Evolutionary conservation across 2,113 vertebrate species (phyloP), one percentile per base, ranked within the genome.

Genomic region (Smithornis capensis): DNA sequence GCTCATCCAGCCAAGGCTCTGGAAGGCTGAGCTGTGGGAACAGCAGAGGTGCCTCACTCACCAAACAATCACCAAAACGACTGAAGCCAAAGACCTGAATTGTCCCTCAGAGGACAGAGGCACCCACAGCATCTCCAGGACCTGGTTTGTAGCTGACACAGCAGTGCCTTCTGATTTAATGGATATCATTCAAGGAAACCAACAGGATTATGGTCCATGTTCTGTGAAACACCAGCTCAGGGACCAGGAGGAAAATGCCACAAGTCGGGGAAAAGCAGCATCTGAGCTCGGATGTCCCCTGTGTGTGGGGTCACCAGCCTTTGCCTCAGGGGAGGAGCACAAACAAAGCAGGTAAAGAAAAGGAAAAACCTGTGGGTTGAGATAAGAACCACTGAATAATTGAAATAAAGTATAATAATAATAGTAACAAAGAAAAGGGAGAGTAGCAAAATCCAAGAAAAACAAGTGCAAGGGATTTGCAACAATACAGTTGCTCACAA

Each of bases 201-300:
- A 2, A 31, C 35, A 31, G 45, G 24, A 14, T 27, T 76, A 13
- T 4, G 14, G 8, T 5, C 35, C 0, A 2, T 18, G 29, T 62
- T 45, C 33, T 55, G 44, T 38, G 59, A 63, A 82, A 63, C 42
- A 15, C 15, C 56, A 83, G 42, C 76, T 50, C 50, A 83, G 38
- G 35, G 17, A 68, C 21, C 5, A 56, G 37, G 3, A 44, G 49
- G 24, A 83, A 91, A 73, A 73, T 6, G 16, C 52, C 19, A 3
- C 0, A 10, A 74, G 16, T 1, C 1, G 7, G 47, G 69, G 31
- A 77, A 83, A 83, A 83, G 73, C 59, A 69, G 49, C 12, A 44
- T 24, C 27, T 71, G 80, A 45, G 31, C 33, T 60, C 27, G 31
- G 29, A 37, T 24, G 45, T 19, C 12, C 42, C 33, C 13, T 1